Percentiles rank a stretch among this genome's conserved stretches.
Evolutionary conservation across 2,888 invertebrate species (phyloP).

Genomic region (Synergus gifuensis): DNA sequence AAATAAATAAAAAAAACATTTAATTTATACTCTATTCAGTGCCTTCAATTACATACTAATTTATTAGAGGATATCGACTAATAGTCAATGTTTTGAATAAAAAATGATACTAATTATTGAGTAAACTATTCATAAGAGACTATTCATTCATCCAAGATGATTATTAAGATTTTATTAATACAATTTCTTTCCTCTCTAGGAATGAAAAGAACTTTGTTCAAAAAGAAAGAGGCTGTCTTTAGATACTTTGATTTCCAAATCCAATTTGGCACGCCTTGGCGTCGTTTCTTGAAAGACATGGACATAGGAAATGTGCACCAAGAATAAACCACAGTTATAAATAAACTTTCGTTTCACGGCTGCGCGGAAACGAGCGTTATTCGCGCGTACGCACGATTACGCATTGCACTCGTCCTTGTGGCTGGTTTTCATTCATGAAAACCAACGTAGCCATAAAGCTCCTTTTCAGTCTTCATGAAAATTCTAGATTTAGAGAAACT

Average conservation of each 20-base stretch:
- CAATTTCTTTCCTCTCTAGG: too few species aligned
- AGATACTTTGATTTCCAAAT: background rate
- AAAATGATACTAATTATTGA: too few species aligned
- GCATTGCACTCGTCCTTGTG: slow-evolving; percentile 34
- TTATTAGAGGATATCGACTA: too few species aligned
- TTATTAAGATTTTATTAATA: too few species aligned
- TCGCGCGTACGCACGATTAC: slow-evolving; percentile 35
- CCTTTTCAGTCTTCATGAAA: background rate
- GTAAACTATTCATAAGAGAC: too few species aligned
- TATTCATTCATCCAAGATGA: too few species aligned
- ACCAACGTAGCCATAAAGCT: background rate
- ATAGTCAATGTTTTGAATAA: too few species aligned
- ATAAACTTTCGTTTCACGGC: slow-evolving; percentile 39
- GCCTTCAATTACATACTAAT: too few species aligned
- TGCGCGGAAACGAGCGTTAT: slow-evolving; percentile 35
- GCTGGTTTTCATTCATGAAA: slow-evolving; percentile 38
- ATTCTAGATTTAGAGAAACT: background rate
- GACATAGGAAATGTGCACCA: slow-evolving; percentile 18
- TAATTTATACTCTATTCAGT: too few species aligned
- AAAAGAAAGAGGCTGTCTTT: background rate
- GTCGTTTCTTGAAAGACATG: slow-evolving; percentile 7
- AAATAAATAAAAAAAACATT: too few species aligned
- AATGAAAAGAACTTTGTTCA: too few species aligned
- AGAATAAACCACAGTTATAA: slow-evolving; percentile 35
- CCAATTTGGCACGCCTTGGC: background rate